These are phyloP conservation scores for Harlomillsia oculata DNA, from an alignment of 1,140 invertebrate species.

Conservation along the genomic window DNA sequence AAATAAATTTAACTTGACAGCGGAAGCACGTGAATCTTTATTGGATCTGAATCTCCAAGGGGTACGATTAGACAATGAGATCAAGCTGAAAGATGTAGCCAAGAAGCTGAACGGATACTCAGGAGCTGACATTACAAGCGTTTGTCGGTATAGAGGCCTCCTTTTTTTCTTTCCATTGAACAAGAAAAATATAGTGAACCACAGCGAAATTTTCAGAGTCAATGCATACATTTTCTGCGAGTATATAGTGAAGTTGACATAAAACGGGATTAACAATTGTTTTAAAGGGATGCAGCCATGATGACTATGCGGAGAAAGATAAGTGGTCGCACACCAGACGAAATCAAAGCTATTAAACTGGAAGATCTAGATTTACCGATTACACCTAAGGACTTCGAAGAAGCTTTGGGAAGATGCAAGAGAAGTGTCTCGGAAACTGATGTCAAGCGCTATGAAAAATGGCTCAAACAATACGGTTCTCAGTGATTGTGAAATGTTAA, in stretches of 20 bases:
- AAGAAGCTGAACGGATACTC: slow-evolving; percentile 54
- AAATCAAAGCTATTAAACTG: slow-evolving; percentile 53
- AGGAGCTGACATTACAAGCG: slow-evolving; percentile 34
- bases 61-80: slow-evolving; percentile 38
- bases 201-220: neutral
- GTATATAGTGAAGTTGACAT: neutral
- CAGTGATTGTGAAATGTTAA: slow-evolving; percentile 1
- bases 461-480: slow-evolving; percentile 52
- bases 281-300: slow-evolving; percentile 55
- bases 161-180: neutral
- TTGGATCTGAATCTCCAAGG: slow-evolving; percentile 31
- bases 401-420: slow-evolving; percentile 50
- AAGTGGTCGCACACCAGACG: slow-evolving; percentile 49
- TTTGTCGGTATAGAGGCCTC: slow-evolving; percentile 19
- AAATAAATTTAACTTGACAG: slow-evolving; percentile 6
- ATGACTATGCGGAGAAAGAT: slow-evolving; percentile 58
- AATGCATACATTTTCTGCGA: neutral
- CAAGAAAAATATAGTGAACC: neutral
- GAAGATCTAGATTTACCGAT: slow-evolving; percentile 54
- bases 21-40: slow-evolving; percentile 31
- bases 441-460: slow-evolving; percentile 50
- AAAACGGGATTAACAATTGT: neutral
- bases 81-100: slow-evolving; percentile 47
- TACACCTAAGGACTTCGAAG: slow-evolving; percentile 50
- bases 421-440: slow-evolving; percentile 51